Conservation (phyloP, 2,797 vertebrate genomes). For the Helicolenus hilgendorfi region DNA sequence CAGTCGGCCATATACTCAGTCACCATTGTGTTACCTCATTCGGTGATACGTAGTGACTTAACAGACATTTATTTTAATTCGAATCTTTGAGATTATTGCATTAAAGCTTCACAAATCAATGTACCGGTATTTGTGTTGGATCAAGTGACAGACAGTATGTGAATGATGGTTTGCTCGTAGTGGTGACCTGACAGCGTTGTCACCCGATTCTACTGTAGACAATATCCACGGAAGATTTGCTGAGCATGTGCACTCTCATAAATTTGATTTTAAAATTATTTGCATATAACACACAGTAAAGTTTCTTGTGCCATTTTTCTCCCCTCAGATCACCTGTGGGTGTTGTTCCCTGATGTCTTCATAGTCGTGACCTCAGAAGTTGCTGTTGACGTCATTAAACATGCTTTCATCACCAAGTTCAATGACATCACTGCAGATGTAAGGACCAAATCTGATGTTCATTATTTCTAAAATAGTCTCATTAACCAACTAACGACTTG, state of each 20-base stretch:
- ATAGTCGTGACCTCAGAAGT: constrained; percentile 97
- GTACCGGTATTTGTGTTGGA: background rate
- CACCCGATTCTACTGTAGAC: background rate
- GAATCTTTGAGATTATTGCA: background rate
- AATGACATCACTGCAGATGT: constrained; percentile 99
- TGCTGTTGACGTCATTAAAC: constrained; percentile 97
- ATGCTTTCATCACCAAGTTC: constrained; percentile 99
- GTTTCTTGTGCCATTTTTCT: background rate
- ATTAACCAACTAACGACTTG: background rate
- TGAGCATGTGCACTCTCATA: background rate
- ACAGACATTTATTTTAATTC: too few species aligned
- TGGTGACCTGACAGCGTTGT: background rate
- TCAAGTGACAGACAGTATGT: background rate
- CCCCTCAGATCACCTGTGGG: constrained; percentile 96
- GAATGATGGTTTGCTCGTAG: background rate
- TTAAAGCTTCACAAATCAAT: background rate
- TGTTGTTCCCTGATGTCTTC: constrained; percentile 96
- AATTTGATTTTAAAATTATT: background rate
- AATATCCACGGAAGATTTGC: background rate
- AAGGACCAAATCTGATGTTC: constrained; percentile 61
- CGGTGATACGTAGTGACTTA: too few species aligned
- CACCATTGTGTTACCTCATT: too few species aligned
- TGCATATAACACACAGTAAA: background rate
- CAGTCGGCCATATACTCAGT: background rate
- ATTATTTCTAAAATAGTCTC: background rate